These are phyloP conservation scores for Enteromius argenteus DNA, from an alignment of 2,797 vertebrate genomes.

Conservation along the genomic window DNA sequence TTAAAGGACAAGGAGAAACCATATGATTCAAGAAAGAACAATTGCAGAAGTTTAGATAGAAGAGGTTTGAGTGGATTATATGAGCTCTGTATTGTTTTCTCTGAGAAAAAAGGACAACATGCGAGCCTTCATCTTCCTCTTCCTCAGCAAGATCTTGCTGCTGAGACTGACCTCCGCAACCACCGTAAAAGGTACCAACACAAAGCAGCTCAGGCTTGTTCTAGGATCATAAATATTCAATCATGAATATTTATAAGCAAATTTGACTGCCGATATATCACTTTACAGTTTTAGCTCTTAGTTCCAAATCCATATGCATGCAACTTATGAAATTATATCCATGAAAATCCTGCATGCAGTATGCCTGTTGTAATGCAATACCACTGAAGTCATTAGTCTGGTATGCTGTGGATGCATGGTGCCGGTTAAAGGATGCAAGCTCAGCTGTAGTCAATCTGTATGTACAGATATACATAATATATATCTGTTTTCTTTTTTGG, in stretches of 20 bases:
- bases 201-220: neutral
- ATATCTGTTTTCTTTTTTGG: neutral
- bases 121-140: constrained; percentile 48
- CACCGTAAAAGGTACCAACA: constrained; percentile 50
- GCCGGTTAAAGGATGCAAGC: constrained; percentile 5
- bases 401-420: constrained; percentile 31
- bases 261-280: neutral
- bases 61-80: constrained; percentile 18
- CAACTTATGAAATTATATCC: neutral
- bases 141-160: constrained; percentile 49
- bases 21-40: constrained; percentile 13
- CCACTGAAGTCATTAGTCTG: constrained; percentile 10
- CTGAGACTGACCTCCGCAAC: constrained; percentile 41
- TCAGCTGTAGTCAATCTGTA: constrained; percentile 18
- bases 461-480: neutral
- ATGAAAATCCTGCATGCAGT: neutral
- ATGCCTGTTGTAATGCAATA: neutral
- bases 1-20: constrained; percentile 28
- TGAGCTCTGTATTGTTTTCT: constrained; percentile 17
- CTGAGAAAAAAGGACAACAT: constrained; percentile 47
- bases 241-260: neutral
- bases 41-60: constrained; percentile 19
- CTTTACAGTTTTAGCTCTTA: neutral
- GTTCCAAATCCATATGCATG: neutral
- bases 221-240: neutral